Evolutionary conservation across 2,888 invertebrate species (phyloP), one percentile per base, ranked within the genome.

Genomic region (Reticulitermes lucifugus): DNA sequence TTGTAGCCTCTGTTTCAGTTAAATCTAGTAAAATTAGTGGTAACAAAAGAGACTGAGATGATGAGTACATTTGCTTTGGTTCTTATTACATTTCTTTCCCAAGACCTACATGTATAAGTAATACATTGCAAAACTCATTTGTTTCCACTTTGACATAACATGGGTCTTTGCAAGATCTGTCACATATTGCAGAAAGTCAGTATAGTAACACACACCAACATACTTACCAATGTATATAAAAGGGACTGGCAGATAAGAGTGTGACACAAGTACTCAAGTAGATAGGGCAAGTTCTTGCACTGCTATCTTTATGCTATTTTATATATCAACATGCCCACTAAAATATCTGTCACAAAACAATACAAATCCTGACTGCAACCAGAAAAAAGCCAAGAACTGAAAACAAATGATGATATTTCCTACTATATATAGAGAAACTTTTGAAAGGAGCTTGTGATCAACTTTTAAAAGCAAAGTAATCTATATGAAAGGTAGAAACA

Each of bases 101-200:
- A 46, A 46, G 77, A 77, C 77, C 77, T 46, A 77, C 77, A 51
- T 43, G 43, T 77, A 77, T 77, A 46, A 46, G 6, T 73, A 73
- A 73, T 25, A 70, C 35, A 41, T 0, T 41, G 12, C 21, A 41
- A 73, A 77, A 21, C n/a, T 41, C 12, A 77, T 77, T 41, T 77
- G 77, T 77, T 46, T 77, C 77, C 77, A 77, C n/a, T 22, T 14
- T 46, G n/a, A 46, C 77, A 46, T 10, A 77, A 46, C n/a, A 77
- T 6, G 21, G 35, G 21, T 77, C 14, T 12, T 77, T 41, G 41
- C 21, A 77, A 77, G 6, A 46, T 10, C n/a, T 73, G 73, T 51
- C 12, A 21, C 0, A n/a, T 4, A 46, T 9, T 46, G 12, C 12
- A 46, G 9, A 46, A 43, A 43, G 0, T 46, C 12, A 21, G 35